These are phyloP conservation scores for Tipula unca DNA, from an alignment of 2,888 invertebrate species.

Conservation along the genomic window DNA sequence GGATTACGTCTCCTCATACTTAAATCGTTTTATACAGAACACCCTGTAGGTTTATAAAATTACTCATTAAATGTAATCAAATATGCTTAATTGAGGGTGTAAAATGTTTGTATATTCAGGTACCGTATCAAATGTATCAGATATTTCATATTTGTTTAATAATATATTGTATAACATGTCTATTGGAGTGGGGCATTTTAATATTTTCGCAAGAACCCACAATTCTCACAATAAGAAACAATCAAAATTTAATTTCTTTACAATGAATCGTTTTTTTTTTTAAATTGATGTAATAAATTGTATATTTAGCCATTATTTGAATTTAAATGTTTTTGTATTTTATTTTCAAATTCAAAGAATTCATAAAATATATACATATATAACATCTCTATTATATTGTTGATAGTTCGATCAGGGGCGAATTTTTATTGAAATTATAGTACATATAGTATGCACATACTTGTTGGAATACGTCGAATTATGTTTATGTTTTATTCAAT, in stretches of 20 bases:
- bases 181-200: neutral
- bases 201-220: neutral
- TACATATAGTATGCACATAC: no score
- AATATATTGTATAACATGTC: neutral
- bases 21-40: no score
- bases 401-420: neutral
- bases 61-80: neutral
- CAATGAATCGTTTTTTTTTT: neutral
- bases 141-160: neutral
- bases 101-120: neutral
- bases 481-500: no score
- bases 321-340: neutral
- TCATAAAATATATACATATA: no score
- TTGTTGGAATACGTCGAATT: no score
- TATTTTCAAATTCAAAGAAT: neutral
- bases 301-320: neutral
- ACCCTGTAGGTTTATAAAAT: neutral
- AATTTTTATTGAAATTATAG: neutral
- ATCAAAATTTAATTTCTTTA: neutral
- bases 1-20: no score
- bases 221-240: no score
- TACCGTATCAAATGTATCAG: neutral
- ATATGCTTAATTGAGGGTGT: neutral
- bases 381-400: neutral
- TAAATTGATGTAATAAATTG: neutral